Evolutionary conservation across 2,888 invertebrate species (phyloP), one percentile per base, ranked within the genome.

Genomic region (Ganaspis brasiliensis): DNA sequence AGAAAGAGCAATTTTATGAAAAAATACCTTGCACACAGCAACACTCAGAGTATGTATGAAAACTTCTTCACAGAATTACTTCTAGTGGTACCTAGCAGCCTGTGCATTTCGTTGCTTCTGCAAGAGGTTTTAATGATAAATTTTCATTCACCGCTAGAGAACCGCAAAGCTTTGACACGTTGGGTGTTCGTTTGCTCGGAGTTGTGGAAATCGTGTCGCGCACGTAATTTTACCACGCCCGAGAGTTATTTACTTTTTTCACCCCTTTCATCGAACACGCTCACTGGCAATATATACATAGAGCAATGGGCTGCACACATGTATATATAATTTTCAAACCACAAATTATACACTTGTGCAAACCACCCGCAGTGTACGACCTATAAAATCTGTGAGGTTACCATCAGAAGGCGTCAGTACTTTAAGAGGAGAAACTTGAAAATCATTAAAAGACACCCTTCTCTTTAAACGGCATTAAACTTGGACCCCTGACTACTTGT

Each of bases 401-500:
- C 4, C 63, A 67, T 67, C 63, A 37, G 14, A 45, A 67, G 63
- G 40, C 63, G 63, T 24, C 40, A 67, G 21, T 24, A n/a, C 19
- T 52, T 40, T 37, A 24, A 37, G 21, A 67, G 63, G 63, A 40
- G 45, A 24, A 40, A 45, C 37, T 24, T 67, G 21, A 40, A 67
- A 21, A 67, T 67, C 63, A 67, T 67, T 67, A 67, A 67, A 40
- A 24, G 37, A 45, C 40, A 40, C 63, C 63, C 63, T 67, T 67
- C 63, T 14, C 40, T 21, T 12, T 67, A 67, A 67, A 67, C 37
- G 63, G 63, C 63, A 40, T 40, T 45, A 67, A 67, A 9, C 63
- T 40, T n/a, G 6, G 8, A 14, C 63, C 21, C 21, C 24, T 40
- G 21, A 45, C 63, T 21, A 63, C 61, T 40, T 67, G 40, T 67